Evolutionary conservation across 2,888 invertebrate genomes (phyloP).

Genomic region (Eupithecia subumbrata): DNA sequence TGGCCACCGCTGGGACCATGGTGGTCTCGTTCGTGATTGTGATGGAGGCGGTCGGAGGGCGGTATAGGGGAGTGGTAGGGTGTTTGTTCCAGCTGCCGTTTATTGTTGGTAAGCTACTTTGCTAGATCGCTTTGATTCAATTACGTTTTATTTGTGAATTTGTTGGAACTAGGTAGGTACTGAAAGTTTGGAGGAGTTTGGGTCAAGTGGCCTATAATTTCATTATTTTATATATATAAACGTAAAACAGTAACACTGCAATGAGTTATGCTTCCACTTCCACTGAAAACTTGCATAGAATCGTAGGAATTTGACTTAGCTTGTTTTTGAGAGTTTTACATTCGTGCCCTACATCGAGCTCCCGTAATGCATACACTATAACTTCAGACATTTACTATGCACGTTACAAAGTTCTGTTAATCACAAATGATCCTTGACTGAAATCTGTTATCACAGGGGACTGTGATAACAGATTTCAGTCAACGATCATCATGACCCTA

Average conservation of each 20-base stretch:
- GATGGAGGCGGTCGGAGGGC: conserved; percentile 86
- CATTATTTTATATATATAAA: background rate
- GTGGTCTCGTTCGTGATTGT: conserved; percentile 88
- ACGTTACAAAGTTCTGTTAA: too few species aligned
- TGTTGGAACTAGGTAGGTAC: too few species aligned
- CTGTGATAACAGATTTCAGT: background rate
- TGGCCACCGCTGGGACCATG: conserved; percentile 93
- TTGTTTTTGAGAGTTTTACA: too few species aligned
- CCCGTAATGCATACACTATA: too few species aligned
- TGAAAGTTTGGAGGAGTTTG: too few species aligned
- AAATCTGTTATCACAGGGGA: too few species aligned
- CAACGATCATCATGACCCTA: background rate
- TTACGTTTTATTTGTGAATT: too few species aligned
- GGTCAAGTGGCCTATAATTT: too few species aligned
- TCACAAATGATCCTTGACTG: too few species aligned
- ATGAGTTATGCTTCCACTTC: background rate
- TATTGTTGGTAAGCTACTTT: conserved; percentile 72
- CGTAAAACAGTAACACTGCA: background rate
- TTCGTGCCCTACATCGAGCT: background rate
- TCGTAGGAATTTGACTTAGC: background rate
- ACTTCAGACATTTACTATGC: too few species aligned
- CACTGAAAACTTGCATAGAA: too few species aligned
- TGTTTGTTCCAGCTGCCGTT: conserved; percentile 88
- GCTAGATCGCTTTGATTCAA: too few species aligned
- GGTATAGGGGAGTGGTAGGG: conserved; percentile 80